Conservation (phyloP, 2,888 invertebrate genomes). For the Schizaphis graminum region DNA sequence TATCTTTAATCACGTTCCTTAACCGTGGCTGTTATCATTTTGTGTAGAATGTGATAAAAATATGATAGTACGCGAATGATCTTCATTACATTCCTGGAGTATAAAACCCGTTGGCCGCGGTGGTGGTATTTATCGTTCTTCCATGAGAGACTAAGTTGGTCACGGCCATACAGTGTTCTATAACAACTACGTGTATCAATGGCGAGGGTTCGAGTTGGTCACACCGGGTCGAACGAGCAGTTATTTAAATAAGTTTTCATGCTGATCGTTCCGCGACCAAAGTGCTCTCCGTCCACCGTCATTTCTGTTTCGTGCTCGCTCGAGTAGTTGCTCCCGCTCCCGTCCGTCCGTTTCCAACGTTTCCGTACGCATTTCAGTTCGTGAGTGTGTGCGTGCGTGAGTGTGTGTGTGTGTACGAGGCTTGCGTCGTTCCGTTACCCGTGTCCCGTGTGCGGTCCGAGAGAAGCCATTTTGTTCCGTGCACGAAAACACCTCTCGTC, state of each 20-base stretch:
- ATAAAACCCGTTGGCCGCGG: background rate
- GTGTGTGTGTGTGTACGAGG: background rate
- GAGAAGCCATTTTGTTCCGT: conserved; percentile 64
- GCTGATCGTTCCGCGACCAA: background rate
- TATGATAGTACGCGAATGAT: background rate
- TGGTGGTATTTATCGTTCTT: background rate
- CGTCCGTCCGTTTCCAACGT: background rate
- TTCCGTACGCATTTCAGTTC: background rate
- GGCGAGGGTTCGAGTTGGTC: background rate
- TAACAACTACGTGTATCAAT: background rate
- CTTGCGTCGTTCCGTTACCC: conserved; percentile 3
- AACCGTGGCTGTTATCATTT: background rate
- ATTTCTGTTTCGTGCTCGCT: conserved; percentile 56
- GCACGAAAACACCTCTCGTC: conserved; percentile 16
- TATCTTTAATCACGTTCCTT: background rate
- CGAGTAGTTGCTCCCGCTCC: background rate
- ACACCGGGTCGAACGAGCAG: background rate
- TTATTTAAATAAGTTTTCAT: conserved; percentile 40
- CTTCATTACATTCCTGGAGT: background rate
- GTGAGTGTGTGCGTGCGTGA: background rate
- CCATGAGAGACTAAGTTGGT: background rate
- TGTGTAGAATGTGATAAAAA: background rate
- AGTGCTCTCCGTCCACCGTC: background rate
- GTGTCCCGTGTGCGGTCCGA: background rate
- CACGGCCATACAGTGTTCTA: background rate